Evolutionary conservation across 2,113 vertebrate genomes (phyloP).

Genomic region (Centropus bengalensis): DNA sequence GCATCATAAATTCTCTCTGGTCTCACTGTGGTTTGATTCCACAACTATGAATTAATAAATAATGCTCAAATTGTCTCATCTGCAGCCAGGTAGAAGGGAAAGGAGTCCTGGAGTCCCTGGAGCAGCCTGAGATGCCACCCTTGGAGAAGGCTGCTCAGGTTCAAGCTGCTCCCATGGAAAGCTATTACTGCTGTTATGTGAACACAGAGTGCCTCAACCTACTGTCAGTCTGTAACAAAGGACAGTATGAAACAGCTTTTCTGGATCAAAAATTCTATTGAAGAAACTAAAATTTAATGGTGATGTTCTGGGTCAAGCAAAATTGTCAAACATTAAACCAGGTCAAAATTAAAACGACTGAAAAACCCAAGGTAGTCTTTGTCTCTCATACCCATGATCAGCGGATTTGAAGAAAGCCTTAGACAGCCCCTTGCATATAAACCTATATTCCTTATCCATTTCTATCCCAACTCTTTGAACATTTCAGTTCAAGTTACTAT

Average conservation of each 20-base stretch:
- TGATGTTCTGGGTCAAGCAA: neutral
- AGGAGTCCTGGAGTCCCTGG: neutral
- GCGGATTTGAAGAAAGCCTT: neutral
- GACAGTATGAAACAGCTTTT: neutral
- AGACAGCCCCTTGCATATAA: neutral
- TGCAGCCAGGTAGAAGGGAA: neutral
- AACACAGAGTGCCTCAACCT: neutral
- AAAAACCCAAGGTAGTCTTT: neutral
- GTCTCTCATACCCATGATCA: neutral
- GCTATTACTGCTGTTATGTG: neutral
- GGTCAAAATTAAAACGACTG: accelerated
- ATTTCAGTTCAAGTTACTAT: neutral
- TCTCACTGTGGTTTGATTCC: neutral
- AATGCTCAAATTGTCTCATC: neutral
- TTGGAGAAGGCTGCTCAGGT: neutral
- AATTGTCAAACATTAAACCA: neutral
- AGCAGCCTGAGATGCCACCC: neutral
- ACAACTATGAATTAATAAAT: neutral
- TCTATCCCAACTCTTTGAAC: neutral
- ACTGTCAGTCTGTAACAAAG: neutral
- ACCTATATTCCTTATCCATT: neutral
- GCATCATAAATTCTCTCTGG: neutral
- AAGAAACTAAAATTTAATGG: neutral
- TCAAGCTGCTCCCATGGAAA: neutral
- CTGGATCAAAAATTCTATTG: neutral